A percentile compares a stretch with the other conserved stretches of the same genome.
phyloP scores from a whole-genome alignment of 2,797 vertebrate species.

The Pipistrellus nathusii region DNA sequence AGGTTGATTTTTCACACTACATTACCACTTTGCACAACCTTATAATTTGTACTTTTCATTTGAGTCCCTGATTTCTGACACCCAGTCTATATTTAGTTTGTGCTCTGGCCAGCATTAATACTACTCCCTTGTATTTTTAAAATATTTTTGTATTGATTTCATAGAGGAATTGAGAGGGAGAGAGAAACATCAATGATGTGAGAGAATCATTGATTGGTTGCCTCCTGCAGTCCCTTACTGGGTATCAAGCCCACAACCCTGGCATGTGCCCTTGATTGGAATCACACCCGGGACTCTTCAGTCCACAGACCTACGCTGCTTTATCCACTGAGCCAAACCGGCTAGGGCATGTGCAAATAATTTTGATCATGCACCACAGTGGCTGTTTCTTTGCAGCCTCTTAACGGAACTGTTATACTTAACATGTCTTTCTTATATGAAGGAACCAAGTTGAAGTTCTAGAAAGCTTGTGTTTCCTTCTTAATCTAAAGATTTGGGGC shows the following conservation, averaged over 20 bases:
- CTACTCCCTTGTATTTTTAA: background rate
- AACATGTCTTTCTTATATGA: background rate
- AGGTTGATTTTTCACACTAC: background rate
- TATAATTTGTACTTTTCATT: background rate
- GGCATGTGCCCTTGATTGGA: no score
- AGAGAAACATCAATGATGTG: no score
- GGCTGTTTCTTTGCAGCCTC: background rate
- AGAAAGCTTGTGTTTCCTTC: background rate
- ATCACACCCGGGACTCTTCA: no score
- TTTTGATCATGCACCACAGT: background rate
- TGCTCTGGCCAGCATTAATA: background rate
- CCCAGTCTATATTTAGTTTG: background rate
- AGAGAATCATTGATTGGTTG: no score
- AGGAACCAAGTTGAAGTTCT: background rate
- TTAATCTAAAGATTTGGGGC: background rate
- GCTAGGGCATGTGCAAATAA: background rate
- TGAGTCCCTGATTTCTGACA: background rate
- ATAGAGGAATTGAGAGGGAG: no score
- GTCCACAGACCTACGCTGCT: no score
- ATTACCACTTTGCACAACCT: background rate
- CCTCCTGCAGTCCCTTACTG: no score
- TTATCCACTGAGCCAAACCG: no score
- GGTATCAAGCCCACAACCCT: no score
- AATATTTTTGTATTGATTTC: no score
- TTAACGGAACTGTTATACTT: background rate